These are phyloP conservation scores for Polypterus bichir DNA, from an alignment of 2,113 vertebrate genomes.

Conservation along the genomic window DNA sequence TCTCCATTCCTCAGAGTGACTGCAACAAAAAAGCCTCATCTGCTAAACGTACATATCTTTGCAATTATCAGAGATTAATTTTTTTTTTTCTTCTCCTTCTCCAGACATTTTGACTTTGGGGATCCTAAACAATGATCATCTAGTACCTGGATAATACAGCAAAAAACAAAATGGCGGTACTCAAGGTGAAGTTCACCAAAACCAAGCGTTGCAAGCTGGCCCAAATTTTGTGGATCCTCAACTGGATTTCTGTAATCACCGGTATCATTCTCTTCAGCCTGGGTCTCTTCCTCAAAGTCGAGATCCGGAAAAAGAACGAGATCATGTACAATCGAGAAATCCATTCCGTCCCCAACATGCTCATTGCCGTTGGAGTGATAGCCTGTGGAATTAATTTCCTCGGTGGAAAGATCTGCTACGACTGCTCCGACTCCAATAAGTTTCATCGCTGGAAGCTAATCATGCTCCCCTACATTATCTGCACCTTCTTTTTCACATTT, in stretches of 20 bases:
- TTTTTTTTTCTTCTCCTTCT: too few relatives aligned
- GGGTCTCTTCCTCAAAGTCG: slow-evolving; percentile 69
- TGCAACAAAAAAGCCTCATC: background rate
- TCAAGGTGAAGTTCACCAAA: slow-evolving; percentile 72
- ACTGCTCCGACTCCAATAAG: slow-evolving; percentile 65
- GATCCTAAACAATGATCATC: too few relatives aligned
- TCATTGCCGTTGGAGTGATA: slow-evolving; percentile 65
- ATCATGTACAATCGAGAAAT: slow-evolving; percentile 59
- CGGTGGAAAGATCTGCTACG: slow-evolving; percentile 77
- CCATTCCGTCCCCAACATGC: slow-evolving; percentile 65
- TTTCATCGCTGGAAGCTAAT: slow-evolving; percentile 70
- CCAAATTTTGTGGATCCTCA: slow-evolving; percentile 74
- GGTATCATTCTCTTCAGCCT: slow-evolving; percentile 65
- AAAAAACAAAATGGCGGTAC: slow-evolving; percentile 52
- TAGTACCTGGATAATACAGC: background rate
- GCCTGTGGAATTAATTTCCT: slow-evolving; percentile 73
- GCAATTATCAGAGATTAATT: background rate
- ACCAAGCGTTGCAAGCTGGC: slow-evolving; percentile 65
- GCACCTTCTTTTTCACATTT: slow-evolving; percentile 73
- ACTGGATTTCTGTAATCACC: slow-evolving; percentile 70
- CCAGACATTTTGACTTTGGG: too few relatives aligned
- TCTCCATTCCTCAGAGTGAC: background rate
- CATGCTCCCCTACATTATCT: slow-evolving; percentile 71
- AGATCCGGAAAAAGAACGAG: slow-evolving; percentile 63
- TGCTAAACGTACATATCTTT: background rate